These are phyloP conservation scores for Ecliptopera silaceata DNA, from an alignment of 2,888 invertebrate species.

Conservation along the genomic window DNA sequence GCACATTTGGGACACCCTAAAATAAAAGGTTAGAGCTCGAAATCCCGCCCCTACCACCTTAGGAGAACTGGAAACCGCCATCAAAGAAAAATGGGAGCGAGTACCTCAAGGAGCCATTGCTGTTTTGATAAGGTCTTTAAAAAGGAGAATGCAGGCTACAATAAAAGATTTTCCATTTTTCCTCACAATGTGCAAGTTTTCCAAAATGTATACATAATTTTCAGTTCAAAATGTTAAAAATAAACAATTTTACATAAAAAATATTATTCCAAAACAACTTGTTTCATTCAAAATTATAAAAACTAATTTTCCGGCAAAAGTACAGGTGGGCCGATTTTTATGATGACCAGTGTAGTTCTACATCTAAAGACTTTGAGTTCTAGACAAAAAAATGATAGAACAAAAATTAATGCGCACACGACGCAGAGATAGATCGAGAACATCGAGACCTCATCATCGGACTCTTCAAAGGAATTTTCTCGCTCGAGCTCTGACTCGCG, in stretches of 20 bases:
- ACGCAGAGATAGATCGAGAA: too few relatives aligned
- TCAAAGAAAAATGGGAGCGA: not conserved
- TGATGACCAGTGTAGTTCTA: too few relatives aligned
- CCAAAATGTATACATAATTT: too few relatives aligned
- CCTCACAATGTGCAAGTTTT: not conserved
- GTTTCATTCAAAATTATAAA: not conserved
- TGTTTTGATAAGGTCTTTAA: not conserved
- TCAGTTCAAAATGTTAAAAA: too few relatives aligned
- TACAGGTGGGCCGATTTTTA: not conserved
- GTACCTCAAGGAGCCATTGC: not conserved
- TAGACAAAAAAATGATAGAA: too few relatives aligned
- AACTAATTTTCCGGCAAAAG: not conserved
- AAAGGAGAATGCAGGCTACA: not conserved
- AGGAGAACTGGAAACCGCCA: not conserved
- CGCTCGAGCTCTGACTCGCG: too few relatives aligned
- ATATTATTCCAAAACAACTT: not conserved
- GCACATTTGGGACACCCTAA: not conserved
- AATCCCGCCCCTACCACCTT: not conserved
- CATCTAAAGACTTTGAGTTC: too few relatives aligned
- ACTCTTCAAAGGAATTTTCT: too few relatives aligned
- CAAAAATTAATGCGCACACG: too few relatives aligned
- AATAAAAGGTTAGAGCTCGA: not conserved
- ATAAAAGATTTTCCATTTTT: not conserved
- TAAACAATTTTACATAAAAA: not conserved
- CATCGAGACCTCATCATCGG: too few relatives aligned